These are phyloP conservation scores for Caenorhabditis sp. DNA, from an alignment of 2,888 invertebrate species.

Conservation along the genomic window DNA sequence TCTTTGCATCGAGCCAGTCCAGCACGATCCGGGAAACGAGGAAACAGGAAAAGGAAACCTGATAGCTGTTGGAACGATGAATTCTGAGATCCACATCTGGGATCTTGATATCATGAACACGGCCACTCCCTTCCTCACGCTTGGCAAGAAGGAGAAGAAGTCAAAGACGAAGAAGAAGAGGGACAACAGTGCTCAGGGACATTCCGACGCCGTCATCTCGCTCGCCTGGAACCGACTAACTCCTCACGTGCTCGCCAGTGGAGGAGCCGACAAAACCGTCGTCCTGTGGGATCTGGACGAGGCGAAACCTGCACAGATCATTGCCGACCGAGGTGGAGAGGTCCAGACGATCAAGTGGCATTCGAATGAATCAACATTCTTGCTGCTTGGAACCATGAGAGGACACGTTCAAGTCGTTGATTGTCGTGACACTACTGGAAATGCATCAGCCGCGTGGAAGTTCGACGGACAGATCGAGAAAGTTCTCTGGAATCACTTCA, in stretches of 20 bases:
- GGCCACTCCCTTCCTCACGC: conserved; percentile 89
- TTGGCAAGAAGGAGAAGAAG: conserved; percentile 80
- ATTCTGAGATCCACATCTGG: conserved; percentile 94
- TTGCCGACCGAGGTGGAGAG: conserved; percentile 57
- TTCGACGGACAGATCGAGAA: conserved; percentile 89
- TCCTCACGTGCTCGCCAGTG: conserved; percentile 88
- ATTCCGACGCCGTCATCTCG: conserved; percentile 91
- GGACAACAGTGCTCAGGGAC: conserved; percentile 81
- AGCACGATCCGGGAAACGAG: conserved; percentile 87
- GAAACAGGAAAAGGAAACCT: conserved; percentile 84
- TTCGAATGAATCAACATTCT: conserved; percentile 87
- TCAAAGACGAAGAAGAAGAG: conserved; percentile 65
- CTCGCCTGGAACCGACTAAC: conserved; percentile 88
- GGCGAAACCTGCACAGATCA: conserved; percentile 83
- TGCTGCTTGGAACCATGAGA: conserved; percentile 90
- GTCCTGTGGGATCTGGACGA: conserved; percentile 93
- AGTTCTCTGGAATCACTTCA: conserved; percentile 87
- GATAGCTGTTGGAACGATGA: conserved; percentile 93
- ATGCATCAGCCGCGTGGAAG: conserved; percentile 82
- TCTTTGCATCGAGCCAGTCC: conserved; percentile 92
- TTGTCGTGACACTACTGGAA: conserved; percentile 62
- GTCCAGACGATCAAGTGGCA: conserved; percentile 88
- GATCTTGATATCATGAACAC: conserved; percentile 94
- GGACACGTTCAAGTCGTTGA: conserved; percentile 80
- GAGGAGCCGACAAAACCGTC: conserved; percentile 89